Base-by-base conservation (phyloP, 2,888 invertebrate genomes). In the Polyommatus icarus region DNA sequence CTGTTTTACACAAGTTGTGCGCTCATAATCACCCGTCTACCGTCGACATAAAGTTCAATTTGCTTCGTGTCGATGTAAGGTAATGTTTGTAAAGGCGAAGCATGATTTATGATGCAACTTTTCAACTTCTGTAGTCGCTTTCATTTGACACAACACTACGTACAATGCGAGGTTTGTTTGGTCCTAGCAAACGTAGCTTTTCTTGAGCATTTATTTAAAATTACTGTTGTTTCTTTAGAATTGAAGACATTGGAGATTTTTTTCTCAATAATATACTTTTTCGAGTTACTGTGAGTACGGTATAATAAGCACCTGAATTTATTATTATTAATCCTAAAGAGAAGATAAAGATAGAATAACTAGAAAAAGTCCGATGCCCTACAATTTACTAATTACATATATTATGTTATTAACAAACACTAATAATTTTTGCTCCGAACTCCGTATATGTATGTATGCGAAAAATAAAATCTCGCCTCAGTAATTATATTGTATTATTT, bases 61-160 rank as follows among this genome's bases (percentile, higher is more conserved):
- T 86, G 10, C 50, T 18, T 50, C 54, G 57, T 71, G 77, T 78
- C 10, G n/a, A 29, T 29, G 46, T 36, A n/a, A 29, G n/a, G 36
- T 40, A 71, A 78, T 50, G 79, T 80, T 82, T 81, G 83, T 79
- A 80, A 83, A 85, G 83, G 83, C 83, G 83, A 85, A 83, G 85
- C 85, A 83, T 88, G 90, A 91, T 91, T 91, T 92, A 91, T 88
- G 86, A 86, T 83, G 82, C 84, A 90, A 89, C 88, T 91, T 91
- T 86, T 84, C 87, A 89, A 90, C 87, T 92, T 90, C 89, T 90
- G 90, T 88, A 88, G 89, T 90, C 87, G 87, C 86, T 89, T 90
- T 91, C 88, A 91, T 91, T 92, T 88, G 86, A 88, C 88, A 89
- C 87, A 89, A 87, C 88, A 85, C 84, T 88, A 81, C 78, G 82